Percentiles rank a stretch among this genome's conserved stretches.
Evolutionary conservation across 2,888 invertebrate species (phyloP).

Genomic region (Tenodera sinensis): DNA sequence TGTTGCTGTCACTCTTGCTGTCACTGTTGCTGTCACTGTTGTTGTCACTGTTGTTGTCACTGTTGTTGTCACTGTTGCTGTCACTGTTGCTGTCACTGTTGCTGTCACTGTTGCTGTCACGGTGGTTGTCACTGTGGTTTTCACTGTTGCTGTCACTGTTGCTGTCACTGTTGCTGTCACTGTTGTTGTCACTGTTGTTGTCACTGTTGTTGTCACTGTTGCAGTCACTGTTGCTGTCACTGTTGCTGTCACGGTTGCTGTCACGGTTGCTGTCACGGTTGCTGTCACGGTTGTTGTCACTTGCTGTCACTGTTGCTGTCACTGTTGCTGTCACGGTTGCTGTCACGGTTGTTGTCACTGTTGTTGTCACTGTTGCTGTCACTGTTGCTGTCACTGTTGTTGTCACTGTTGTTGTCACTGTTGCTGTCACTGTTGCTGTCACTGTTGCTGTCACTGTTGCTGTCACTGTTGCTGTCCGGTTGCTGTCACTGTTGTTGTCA

Average conservation of each 20-base stretch:
- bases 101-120: not conserved
- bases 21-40: not conserved
- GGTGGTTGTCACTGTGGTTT: conserved; percentile 3
- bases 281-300: not conserved
- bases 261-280: not conserved
- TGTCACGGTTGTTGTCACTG: no score
- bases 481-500: not conserved
- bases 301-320: not conserved
- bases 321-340: not conserved
- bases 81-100: not conserved
- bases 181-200: not conserved
- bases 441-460: not conserved
- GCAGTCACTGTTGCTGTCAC: not conserved
- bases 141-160: not conserved
- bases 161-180: not conserved
- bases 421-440: not conserved
- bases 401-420: not conserved
- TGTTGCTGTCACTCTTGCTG: no score
- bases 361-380: not conserved
- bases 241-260: not conserved
- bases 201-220: not conserved
- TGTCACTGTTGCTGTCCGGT: not conserved
- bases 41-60: conserved; percentile 1
- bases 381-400: not conserved
- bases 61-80: conserved; percentile 5